phyloP scores from a whole-genome alignment of 2,113 vertebrate species.

The Pygoscelis adeliae region DNA sequence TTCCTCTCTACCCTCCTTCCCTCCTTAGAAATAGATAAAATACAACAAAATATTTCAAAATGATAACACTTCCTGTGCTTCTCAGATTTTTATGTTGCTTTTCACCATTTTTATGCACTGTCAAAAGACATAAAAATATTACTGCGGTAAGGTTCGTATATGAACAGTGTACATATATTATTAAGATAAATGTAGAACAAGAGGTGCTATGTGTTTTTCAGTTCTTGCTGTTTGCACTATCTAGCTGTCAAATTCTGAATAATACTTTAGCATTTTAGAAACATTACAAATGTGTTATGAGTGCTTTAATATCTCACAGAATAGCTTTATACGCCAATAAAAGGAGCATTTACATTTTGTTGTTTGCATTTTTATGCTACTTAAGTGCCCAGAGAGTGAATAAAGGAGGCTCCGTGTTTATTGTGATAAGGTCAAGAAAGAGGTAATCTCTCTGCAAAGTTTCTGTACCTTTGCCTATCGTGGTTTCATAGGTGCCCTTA shows the following conservation, averaged over 20 bases:
- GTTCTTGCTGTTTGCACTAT: conserved; percentile 4
- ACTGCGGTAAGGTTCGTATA: background rate
- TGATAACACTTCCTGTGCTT: background rate
- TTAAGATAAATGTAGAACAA: background rate
- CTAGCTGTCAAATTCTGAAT: conserved; percentile 1
- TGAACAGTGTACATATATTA: background rate
- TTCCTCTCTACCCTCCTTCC: background rate
- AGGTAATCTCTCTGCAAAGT: background rate
- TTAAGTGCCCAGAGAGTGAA: background rate
- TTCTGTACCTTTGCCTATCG: background rate
- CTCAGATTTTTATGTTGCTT: background rate
- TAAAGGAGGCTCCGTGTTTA: background rate
- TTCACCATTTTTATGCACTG: background rate
- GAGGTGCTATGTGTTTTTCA: background rate
- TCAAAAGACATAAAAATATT: conserved; percentile 4
- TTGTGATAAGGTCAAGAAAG: background rate
- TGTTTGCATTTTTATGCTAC: conserved; percentile 35
- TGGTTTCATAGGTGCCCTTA: background rate
- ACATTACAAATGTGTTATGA: background rate
- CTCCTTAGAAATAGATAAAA: background rate
- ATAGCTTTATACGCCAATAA: conserved; percentile 39
- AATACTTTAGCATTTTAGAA: conserved; percentile 5
- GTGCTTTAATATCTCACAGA: conserved; percentile 12
- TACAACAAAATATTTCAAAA: conserved; percentile 1
- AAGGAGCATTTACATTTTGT: conserved; percentile 24